Evolutionary conservation across 1,140 invertebrate genomes (phyloP).

Genomic region (Papilio polyxenes): DNA sequence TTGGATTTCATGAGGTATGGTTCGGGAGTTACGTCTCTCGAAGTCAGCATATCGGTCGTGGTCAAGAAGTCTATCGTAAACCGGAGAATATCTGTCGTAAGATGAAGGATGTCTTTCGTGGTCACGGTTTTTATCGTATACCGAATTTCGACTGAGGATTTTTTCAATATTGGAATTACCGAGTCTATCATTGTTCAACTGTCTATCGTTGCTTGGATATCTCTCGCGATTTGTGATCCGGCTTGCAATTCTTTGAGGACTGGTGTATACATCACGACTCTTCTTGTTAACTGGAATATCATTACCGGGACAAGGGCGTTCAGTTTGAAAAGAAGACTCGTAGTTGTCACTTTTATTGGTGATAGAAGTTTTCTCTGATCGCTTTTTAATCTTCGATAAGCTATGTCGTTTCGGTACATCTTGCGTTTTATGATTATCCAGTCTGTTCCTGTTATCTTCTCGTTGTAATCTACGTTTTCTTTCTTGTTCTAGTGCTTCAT

Average conservation of each 20-base stretch:
- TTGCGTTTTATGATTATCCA: not conserved
- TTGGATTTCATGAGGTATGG: not conserved
- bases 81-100: not conserved
- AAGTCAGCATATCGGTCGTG: not conserved
- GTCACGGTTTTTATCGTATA: not conserved
- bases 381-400: not conserved
- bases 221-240: not conserved
- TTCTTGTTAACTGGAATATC: not conserved
- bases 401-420: not conserved
- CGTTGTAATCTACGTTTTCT: conserved; percentile 8
- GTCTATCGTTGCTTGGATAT: conserved; percentile 7
- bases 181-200: not conserved
- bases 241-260: not conserved
- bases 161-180: not conserved
- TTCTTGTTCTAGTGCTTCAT: not conserved
- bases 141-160: not conserved
- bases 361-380: not conserved
- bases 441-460: not conserved
- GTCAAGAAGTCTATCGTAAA: not conserved
- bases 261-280: not conserved
- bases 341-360: conserved; percentile 3
- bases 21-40: not conserved
- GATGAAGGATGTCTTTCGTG: not conserved
- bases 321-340: not conserved
- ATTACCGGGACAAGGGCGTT: not conserved